Conservation (phyloP, 2,113 vertebrate genomes). For the Anthoscopus minutus region DNA sequence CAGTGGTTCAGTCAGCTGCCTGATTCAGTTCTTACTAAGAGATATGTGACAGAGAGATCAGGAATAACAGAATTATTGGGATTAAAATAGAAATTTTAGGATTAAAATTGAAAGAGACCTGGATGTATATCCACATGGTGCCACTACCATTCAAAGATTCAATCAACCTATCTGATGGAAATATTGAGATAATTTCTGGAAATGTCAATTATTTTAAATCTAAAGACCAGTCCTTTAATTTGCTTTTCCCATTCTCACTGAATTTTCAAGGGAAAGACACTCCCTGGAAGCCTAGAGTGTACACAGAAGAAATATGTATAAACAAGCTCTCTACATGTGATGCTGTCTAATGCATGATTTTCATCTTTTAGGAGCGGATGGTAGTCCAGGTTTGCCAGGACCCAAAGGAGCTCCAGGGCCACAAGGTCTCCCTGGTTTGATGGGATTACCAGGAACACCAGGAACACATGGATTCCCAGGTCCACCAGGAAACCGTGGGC, state of each 20-base stretch:
- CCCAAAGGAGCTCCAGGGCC: conserved; percentile 78
- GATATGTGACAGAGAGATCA: not conserved
- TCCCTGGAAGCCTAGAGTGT: not conserved
- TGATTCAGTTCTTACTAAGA: not conserved
- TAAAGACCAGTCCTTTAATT: not conserved
- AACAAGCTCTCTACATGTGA: not conserved
- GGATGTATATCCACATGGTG: not conserved
- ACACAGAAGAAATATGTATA: not conserved
- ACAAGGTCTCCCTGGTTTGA: conserved; percentile 68
- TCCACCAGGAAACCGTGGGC: conserved; percentile 73
- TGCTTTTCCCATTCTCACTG: not conserved
- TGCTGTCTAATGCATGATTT: not conserved
- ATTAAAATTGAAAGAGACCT: not conserved
- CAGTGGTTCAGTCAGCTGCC: not conserved
- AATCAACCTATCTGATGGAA: not conserved
- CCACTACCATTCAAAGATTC: not conserved
- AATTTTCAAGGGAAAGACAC: not conserved
- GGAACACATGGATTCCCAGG: conserved; percentile 78
- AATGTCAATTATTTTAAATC: not conserved
- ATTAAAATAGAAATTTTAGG: not conserved
- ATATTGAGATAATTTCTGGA: not conserved
- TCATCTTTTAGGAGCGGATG: conserved; percentile 69
- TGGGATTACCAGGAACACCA: conserved; percentile 62
- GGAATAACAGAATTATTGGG: not conserved
- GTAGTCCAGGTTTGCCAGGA: conserved; percentile 84